phyloP scores from a whole-genome alignment of 2,797 vertebrate genomes.

The Thunnus albacares region DNA sequence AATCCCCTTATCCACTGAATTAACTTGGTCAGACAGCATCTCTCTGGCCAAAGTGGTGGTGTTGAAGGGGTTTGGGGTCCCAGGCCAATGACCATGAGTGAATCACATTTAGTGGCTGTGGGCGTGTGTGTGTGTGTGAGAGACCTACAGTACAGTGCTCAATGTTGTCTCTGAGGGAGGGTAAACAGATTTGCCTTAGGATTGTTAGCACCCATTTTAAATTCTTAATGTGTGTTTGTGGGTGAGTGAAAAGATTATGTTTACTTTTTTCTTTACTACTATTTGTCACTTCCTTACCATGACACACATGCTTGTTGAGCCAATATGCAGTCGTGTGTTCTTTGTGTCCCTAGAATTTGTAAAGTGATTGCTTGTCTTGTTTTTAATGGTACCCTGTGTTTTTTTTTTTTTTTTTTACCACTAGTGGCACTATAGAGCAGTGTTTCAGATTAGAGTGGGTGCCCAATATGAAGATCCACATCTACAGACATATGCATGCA shows the following conservation, averaged over 20 bases:
- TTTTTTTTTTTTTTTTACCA: background rate
- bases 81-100: conserved; percentile 23
- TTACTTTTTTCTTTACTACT: background rate
- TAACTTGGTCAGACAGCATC: conserved; percentile 15
- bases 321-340: background rate
- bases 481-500: background rate
- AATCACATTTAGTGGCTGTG: conserved; percentile 4
- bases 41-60: conserved; percentile 18
- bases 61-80: background rate
- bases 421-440: background rate
- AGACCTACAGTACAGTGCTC: background rate
- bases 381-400: background rate
- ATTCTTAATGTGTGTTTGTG: background rate
- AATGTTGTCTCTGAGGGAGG: conserved; percentile 15
- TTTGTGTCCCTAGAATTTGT: background rate
- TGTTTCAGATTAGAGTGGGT: background rate
- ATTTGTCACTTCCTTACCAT: background rate
- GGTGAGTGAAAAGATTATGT: accelerated
- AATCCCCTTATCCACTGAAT: conserved; percentile 34
- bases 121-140: conserved; percentile 1
- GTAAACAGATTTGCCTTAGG: background rate
- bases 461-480: background rate
- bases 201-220: background rate
- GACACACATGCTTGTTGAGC: background rate
- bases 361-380: background rate